Evolutionary conservation across 2,113 vertebrate species (phyloP), one percentile per base, ranked within the genome.

Genomic region (Solea senegalensis): DNA sequence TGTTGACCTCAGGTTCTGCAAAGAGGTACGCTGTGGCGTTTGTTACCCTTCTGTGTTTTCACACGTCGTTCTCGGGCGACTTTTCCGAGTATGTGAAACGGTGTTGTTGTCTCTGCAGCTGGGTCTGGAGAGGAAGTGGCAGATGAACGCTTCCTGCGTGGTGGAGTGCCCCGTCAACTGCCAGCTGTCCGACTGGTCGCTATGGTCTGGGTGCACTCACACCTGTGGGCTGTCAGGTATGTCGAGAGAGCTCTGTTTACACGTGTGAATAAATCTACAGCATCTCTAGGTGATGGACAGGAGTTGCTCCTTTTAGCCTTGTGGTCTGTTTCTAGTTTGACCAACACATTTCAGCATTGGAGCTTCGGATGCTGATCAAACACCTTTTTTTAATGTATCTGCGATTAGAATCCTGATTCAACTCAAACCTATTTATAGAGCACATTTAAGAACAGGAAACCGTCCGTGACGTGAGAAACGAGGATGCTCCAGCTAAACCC

Each of bases 131-230:
- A 97, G 94, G 83, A 95, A 92, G 44, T 98, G 96, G 98, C 96
- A 96, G 85, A 97, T 98, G 97, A 98, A 97, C 48, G 89, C 69
- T 0, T 95, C 97, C 76, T 99, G 98, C 12, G 77, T 95, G 7
- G 96, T 99, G 62, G 97, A 98, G 69, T 99, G 98, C 74, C 98
- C 98, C 2, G 91, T 99, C 70, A 99, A 99, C 86, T 99, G 97
- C 55, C 97, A 97, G 88, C 95, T 99, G 50, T 97, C 97, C 1
- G 97, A 98, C 1, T 99, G 98, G 98, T 96, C 96, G 0, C 12
- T 90, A 0, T 99, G 98, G 98, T 96, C 97, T 4, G 91, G 94
- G n/a, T 99, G 97, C 75, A 96, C 96, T 3, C 94, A 95, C 72
- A 92, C 88, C 6, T 99, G 98, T 87, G 97, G 98, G 9, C 95